Evolutionary conservation across 2,888 invertebrate species (phyloP), one percentile per base, ranked within the genome.

Genomic region (Bellardia pandia): DNA sequence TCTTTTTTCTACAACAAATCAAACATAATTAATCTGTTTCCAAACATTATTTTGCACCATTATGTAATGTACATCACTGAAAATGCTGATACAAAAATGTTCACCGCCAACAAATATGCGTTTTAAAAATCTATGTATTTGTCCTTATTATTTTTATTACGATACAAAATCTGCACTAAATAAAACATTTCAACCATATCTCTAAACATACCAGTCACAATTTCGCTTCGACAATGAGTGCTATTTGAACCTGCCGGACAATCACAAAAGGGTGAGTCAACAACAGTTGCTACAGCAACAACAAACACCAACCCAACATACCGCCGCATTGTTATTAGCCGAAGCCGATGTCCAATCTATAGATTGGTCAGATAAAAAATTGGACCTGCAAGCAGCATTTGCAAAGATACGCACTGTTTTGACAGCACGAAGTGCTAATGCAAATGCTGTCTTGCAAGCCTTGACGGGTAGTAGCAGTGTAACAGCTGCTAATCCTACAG

Each of bases 161-260:
- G 51, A 42, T 80, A 75, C 8, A 23, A 53, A 74, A 68, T 40
- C 64, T 66, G 71, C 79, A 86, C 79, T 76, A 79, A 72, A 79
- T 48, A 69, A 72, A 71, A 37, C 23, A 64, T 45, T 51, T 30
- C 72, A 66, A 58, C 69, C 9, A 56, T 56, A 6, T 37, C 6
- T 37, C 37, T 51, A 64, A 45, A 40, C 30, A 4, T 16, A 75
- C 92, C 96, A 99, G 98, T 99, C 99, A 95, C 99, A 99, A 95
- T 99, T 99, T 95, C 97, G 99, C 94, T 99, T 99, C 95, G 99
- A 99, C 96, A 99, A 99, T 95, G 99, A 99, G 96, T 99, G 98
- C 95, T 97, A 98, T 95, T 96, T 98, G 95, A 98, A 97, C 95
- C 96, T 99, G 93, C 98, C 98, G 94, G 99, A 99, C 95, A 98